phyloP scores from a whole-genome alignment of 92 coral and sea anemone genomes.

The Phymanthus crucifer region DNA sequence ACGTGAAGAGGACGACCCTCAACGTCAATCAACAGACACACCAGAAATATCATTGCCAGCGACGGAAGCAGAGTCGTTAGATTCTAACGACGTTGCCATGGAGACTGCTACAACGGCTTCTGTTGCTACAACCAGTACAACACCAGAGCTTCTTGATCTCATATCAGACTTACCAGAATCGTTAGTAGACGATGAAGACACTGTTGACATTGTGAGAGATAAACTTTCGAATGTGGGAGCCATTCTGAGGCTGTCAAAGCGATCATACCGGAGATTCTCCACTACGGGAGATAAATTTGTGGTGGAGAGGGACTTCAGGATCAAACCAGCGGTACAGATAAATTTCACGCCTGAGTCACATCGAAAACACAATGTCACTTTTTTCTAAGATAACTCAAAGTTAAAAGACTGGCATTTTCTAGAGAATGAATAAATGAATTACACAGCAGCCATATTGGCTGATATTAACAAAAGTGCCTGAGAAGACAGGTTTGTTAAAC shows the following conservation, averaged over 20 bases:
- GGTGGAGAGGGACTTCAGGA: constrained; percentile 60
- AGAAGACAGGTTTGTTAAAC: too few relatives aligned
- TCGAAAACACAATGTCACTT: constrained; percentile 20
- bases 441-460: background rate
- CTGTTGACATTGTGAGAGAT: constrained; percentile 63
- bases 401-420: too few relatives aligned
- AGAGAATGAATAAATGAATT: too few relatives aligned
- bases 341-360: constrained; percentile 41
- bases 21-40: background rate
- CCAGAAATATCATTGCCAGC: background rate
- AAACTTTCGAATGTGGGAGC: constrained; percentile 79
- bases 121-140: constrained; percentile 35
- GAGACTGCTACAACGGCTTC: constrained; percentile 32
- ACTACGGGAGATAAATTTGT: constrained; percentile 77
- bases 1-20: background rate
- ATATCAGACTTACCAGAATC: constrained; percentile 82
- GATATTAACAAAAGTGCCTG: too few relatives aligned
- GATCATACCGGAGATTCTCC: constrained; percentile 73
- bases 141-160: constrained; percentile 60
- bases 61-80: constrained; percentile 8
- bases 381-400: background rate
- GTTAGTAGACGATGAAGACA: constrained; percentile 81
- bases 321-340: constrained; percentile 65
- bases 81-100: constrained; percentile 19
- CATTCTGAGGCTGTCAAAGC: constrained; percentile 65